Evolutionary conservation across 2,888 invertebrate species (phyloP), one percentile per base, ranked within the genome.

Genomic region (Brenthis ino): DNA sequence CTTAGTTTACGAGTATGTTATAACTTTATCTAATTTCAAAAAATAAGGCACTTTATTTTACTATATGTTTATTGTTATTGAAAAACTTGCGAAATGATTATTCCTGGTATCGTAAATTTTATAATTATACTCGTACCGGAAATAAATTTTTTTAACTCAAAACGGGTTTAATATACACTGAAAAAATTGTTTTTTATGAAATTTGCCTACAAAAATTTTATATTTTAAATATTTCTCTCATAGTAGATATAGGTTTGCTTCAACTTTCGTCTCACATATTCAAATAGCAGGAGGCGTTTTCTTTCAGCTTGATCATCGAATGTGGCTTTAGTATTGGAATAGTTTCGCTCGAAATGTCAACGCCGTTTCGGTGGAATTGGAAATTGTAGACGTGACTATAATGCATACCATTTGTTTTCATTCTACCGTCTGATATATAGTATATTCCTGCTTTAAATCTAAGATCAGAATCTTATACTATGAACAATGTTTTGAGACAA

Each of bases 321-420:
- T 74, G 63, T 58, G 71, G 68, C 61, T 69, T 70, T 69, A 63
- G 75, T 75, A 72, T 74, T 70, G 73, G 72, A 75, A 75, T 75
- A 75, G 75, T 75, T 75, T 71, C 67, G 67, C 64, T 68, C 66
- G 74, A 75, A 73, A 74, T 73, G 73, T 75, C 74, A 75, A 72
- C 68, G 74, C 57, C 60, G 56, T 72, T 75, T 71, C 73, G 69
- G 65, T 70, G 67, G 73, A 74, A 75, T 73, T 74, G 74, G 74
- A 74, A 75, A 74, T 72, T 64, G 69, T 70, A 72, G 69, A 74
- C 74, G 75, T 74, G 75, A 74, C 74, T 75, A 69, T 72, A 73
- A 73, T 73, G 70, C 71, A 69, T 67, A 69, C 72, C 64, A 73
- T 75, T 75, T 74, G 69, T 73, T 73, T 70, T 70, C 73, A 72